Base-by-base conservation (phyloP, 2,797 vertebrate species). In the Acestrorhynchus altus region DNA sequence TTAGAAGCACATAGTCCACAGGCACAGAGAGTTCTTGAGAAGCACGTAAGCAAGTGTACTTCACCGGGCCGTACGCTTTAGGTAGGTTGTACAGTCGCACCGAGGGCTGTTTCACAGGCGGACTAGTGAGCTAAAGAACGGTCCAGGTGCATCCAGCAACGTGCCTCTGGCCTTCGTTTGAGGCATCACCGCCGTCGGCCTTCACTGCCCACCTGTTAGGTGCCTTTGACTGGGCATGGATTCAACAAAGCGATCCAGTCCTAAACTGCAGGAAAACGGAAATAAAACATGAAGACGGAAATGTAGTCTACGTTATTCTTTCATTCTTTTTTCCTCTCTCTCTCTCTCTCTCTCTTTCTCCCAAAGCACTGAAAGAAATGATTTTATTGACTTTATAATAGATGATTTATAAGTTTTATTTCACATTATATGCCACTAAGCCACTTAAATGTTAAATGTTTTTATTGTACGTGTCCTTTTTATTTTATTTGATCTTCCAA, bases 361-460 rank as follows among this genome's bases (percentile, higher is more conserved):
- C 88, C 81, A 90, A 93, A 92, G 92, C 93, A 94, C 93, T 94
- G 91, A 90, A 94, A 93, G 78, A 78, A 72, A 88, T 90, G 84
- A 89, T 89, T 85, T 92, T 92, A 86, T 86, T 91, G 82, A 90
- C 86, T 92, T 92, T 93, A 89, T 86, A 86, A 90, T 89, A 82
- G 84, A 91, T 88, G 90, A 83, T 91, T 88, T 89, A 85, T 89
- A 83, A 78, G 83, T 90, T 90, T 90, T 88, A 88, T 91, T 90
- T 90, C 88, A 87, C 40, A 81, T 92, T 86, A 80, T 90, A 89
- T 91, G 86, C 88, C 90, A 90, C 87, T 87, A 92, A 91, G 90
- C 89, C 91, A 92, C 91, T 90, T 90, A 91, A 89, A 85, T 92
- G 88, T 93, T 35, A 35, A 35, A 35, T 35, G 85, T 92, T 92